phyloP scores from a whole-genome alignment of 2,888 invertebrate genomes.

The Nipponacmea schrenckii region DNA sequence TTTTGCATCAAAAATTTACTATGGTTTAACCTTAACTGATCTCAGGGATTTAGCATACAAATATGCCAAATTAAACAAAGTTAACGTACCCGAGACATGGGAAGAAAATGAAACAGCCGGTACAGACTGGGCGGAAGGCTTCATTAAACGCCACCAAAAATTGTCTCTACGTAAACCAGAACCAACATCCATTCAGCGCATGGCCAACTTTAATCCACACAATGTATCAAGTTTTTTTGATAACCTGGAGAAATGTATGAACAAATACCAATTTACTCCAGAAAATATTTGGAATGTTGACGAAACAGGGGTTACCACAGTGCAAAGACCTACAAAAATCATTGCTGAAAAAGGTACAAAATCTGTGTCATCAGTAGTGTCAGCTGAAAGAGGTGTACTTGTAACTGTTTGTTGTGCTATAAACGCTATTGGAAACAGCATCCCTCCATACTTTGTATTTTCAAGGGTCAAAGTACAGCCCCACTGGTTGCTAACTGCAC shows the following conservation, averaged over 20 bases:
- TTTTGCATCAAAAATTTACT: too few species aligned
- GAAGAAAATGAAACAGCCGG: slow-evolving; percentile 2
- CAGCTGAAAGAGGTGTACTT: slow-evolving; percentile 19
- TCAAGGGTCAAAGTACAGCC: slow-evolving; percentile 17
- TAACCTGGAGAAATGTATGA: too few species aligned
- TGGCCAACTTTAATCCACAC: not conserved
- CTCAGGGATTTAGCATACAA: too few species aligned
- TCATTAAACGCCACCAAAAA: not conserved
- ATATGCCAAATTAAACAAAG: too few species aligned
- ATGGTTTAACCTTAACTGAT: too few species aligned
- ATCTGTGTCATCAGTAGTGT: too few species aligned
- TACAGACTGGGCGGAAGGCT: not conserved
- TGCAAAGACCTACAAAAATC: too few species aligned
- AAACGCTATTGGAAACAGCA: slow-evolving; percentile 22
- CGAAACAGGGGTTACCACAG: too few species aligned
- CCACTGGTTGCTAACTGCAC: slow-evolving; percentile 8
- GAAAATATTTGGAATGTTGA: too few species aligned
- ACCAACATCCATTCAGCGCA: not conserved
- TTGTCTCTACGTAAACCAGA: not conserved
- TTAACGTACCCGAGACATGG: too few species aligned
- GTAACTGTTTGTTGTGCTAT: slow-evolving; percentile 22
- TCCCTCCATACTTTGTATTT: slow-evolving; percentile 25
- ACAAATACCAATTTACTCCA: too few species aligned
- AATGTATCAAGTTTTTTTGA: slow-evolving; percentile 34
- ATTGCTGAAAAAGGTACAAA: too few species aligned